These are phyloP conservation scores for Natator depressus DNA, from an alignment of 2,113 vertebrate genomes.

Conservation along the genomic window DNA sequence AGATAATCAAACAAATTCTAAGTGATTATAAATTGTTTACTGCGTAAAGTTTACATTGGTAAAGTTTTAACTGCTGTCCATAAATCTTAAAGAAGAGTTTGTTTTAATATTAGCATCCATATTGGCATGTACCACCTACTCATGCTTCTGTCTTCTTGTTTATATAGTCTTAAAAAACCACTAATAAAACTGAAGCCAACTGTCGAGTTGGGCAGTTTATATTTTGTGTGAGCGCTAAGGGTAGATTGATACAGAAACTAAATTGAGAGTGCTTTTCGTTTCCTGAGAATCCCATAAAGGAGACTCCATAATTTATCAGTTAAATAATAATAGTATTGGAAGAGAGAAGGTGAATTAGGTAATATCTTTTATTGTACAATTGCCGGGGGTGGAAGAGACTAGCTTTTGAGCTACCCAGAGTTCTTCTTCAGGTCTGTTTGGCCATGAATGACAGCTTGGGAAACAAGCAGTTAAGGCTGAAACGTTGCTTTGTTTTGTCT, in stretches of 20 bases:
- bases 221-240: not conserved
- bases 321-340: not conserved
- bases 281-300: not conserved
- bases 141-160: not conserved
- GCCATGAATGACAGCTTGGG: not conserved
- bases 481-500: not conserved
- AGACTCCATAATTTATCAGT: not conserved
- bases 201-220: not conserved
- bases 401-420: not conserved
- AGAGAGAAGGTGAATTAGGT: not conserved
- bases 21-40: accelerated
- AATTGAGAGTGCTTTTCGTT: not conserved
- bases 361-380: not conserved
- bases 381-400: not conserved
- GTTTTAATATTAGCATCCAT: not conserved
- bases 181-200: not conserved
- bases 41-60: not conserved
- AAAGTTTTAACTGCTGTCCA: not conserved
- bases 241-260: not conserved
- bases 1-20: not conserved
- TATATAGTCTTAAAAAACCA: not conserved
- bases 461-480: not conserved
- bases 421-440: not conserved
- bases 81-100: not conserved
- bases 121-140: not conserved